A percentile compares a stretch with the other conserved stretches of the same genome.
Conservation (phyloP, 2,888 invertebrate genomes). For the Busseola fusca region DNA sequence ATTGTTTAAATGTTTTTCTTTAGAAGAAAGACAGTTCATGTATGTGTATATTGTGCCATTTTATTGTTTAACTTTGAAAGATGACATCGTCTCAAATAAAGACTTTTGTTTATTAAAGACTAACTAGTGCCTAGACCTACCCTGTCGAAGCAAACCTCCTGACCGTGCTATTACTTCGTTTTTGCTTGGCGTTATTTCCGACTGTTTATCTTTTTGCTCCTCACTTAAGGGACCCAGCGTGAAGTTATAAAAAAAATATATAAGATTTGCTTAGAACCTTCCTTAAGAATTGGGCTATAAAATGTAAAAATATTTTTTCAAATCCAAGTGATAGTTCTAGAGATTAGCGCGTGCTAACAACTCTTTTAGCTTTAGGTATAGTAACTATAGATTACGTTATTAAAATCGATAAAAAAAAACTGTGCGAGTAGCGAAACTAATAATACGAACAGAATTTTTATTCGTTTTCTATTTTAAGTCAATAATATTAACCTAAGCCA, state of each 20-base stretch:
- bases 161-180: background rate
- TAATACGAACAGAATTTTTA: background rate
- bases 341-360: too few species aligned
- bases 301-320: background rate
- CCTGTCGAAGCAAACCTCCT: background rate
- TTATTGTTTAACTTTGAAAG: too few species aligned
- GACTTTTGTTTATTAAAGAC: too few species aligned
- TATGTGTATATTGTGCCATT: too few species aligned
- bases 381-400: too few species aligned
- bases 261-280: background rate
- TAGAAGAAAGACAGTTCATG: too few species aligned
- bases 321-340: too few species aligned
- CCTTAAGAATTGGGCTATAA: background rate
- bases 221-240: background rate
- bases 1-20: background rate
- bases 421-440: too few species aligned
- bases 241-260: too few species aligned
- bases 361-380: too few species aligned
- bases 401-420: too few species aligned
- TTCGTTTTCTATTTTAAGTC: background rate
- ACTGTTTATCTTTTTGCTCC: background rate
- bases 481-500: constrained; percentile 9
- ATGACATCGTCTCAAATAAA: too few species aligned
- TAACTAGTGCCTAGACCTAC: background rate
- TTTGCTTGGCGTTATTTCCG: background rate